Percentiles rank a stretch among this genome's conserved stretches.
Conservation (phyloP, 2,888 invertebrate species). For the Drosophila subsilvestris region DNA sequence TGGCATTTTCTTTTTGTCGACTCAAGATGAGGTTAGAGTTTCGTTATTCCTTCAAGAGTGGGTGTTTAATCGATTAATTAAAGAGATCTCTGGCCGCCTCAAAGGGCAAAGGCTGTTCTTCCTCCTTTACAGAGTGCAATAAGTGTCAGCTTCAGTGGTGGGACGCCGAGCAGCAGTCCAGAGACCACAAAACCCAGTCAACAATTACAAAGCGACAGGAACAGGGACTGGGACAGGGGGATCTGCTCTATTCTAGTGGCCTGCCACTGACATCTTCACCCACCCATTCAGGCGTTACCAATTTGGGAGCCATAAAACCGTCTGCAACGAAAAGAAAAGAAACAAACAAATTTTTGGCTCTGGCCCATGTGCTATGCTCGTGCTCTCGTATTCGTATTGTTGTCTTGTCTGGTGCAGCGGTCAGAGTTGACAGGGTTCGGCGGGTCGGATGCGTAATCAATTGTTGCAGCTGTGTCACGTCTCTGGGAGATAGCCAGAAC, state of each 20-base stretch:
- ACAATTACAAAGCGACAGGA: conserved; percentile 50
- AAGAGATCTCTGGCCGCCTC: background rate
- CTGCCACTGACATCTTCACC: conserved; percentile 54
- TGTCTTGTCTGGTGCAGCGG: conserved; percentile 51
- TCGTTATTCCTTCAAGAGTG: conserved; percentile 17
- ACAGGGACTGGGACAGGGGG: no score
- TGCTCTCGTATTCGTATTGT: conserved; percentile 13
- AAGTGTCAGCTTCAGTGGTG: conserved; percentile 43
- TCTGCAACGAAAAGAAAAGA: conserved; percentile 58
- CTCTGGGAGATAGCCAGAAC: conserved; percentile 26
- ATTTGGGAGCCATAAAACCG: conserved; percentile 69
- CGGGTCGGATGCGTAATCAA: conserved; percentile 76
- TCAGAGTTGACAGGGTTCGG: conserved; percentile 51
- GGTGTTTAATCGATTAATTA: conserved; percentile 40
- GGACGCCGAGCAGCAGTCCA: conserved; percentile 18
- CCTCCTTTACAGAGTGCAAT: conserved; percentile 12
- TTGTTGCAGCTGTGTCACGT: conserved; percentile 64
- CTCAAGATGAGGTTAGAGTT: conserved; percentile 40
- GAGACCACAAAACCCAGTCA: conserved; percentile 51
- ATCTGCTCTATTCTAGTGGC: conserved; percentile 27
- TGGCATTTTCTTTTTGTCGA: conserved; percentile 49
- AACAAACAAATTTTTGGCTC: conserved; percentile 30
- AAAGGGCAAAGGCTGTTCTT: conserved; percentile 5
- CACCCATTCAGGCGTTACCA: conserved; percentile 35
- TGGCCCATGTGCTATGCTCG: background rate